These are phyloP conservation scores for Calephelis nemesis DNA, from an alignment of 1,140 invertebrate genomes.

Conservation along the genomic window DNA sequence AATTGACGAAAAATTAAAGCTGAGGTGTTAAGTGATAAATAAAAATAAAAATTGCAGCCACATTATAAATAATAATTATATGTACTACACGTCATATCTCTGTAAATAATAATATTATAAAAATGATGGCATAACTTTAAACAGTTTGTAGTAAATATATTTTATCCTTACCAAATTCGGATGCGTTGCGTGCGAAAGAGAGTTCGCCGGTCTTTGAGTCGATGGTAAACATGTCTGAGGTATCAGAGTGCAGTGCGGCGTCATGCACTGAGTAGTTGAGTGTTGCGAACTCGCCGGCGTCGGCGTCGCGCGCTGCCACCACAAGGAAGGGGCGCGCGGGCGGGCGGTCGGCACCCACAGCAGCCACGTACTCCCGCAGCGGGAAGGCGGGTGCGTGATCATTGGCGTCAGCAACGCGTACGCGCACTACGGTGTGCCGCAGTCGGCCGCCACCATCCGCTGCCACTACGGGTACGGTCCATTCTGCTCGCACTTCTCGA, in stretches of 20 bases:
- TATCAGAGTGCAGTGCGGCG: conserved; percentile 77
- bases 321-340: conserved; percentile 83
- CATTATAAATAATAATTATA: no score
- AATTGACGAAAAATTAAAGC: no score
- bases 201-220: conserved; percentile 86
- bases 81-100: no score
- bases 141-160: background rate
- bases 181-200: conserved; percentile 80
- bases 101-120: no score
- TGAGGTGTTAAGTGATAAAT: no score
- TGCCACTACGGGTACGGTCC: conserved; percentile 91
- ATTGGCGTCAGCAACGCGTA: conserved; percentile 91
- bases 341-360: conserved; percentile 85
- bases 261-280: conserved; percentile 88
- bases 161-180: conserved; percentile 73
- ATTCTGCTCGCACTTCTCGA: conserved; percentile 86
- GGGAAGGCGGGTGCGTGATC: conserved; percentile 92
- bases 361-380: conserved; percentile 88
- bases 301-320: conserved; percentile 79
- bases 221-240: conserved; percentile 83
- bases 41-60: no score
- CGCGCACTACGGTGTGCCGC: conserved; percentile 88
- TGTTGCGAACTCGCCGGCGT: conserved; percentile 84
- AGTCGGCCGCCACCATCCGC: conserved; percentile 91
- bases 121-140: background rate